phyloP scores from a whole-genome alignment of 2,113 vertebrate genomes.

The Leptosomus discolor region DNA sequence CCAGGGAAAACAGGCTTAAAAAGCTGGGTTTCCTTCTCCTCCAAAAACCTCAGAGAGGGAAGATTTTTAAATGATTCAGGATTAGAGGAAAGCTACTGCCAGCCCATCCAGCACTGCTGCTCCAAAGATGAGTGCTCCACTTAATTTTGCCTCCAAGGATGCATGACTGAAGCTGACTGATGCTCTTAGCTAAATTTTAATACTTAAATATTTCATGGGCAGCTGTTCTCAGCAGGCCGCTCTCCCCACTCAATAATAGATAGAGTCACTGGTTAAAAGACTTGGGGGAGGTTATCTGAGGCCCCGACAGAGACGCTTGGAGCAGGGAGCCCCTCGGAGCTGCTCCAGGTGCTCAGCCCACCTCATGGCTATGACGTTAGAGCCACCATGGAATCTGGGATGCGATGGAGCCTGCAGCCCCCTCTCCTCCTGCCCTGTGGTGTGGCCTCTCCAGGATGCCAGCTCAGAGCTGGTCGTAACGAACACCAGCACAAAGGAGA shows the following conservation, averaged over 20 bases:
- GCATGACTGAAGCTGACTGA: conserved; percentile 14
- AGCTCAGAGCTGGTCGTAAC: not conserved
- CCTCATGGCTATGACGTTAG: not conserved
- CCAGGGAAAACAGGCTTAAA: not conserved
- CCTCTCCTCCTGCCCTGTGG: not conserved
- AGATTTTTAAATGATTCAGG: conserved; percentile 34
- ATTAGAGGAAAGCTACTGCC: not conserved
- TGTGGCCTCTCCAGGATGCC: not conserved
- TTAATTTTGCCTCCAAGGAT: conserved; percentile 20
- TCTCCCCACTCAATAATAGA: conserved; percentile 62
- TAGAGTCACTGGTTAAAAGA: conserved; percentile 14
- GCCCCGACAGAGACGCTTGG: not conserved
- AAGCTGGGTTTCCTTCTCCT: not conserved
- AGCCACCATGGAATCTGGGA: not conserved
- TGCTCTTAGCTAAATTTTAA: conserved; percentile 49
- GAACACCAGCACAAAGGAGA: not conserved
- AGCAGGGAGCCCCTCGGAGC: not conserved
- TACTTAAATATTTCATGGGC: conserved; percentile 71
- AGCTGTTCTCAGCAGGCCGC: conserved; percentile 50
- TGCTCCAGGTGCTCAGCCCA: not conserved
- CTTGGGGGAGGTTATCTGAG: conserved; percentile 43
- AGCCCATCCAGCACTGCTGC: not conserved
- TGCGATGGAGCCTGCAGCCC: not conserved
- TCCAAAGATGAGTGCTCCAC: not conserved
- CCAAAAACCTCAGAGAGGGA: not conserved